These are phyloP conservation scores for Metallyticus violacea DNA, from an alignment of 2,888 invertebrate genomes.

Conservation along the genomic window DNA sequence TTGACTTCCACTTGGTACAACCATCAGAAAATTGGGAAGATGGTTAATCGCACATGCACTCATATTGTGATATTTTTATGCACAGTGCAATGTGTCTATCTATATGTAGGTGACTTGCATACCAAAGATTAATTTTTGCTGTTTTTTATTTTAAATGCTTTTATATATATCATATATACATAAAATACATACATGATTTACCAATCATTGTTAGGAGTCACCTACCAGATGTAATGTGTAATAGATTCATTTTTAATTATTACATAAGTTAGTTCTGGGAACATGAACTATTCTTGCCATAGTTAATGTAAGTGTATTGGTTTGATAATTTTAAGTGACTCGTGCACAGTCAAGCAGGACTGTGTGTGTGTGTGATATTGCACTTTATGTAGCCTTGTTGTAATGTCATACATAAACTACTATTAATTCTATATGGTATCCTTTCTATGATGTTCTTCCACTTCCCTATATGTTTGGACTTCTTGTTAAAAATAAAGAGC, in stretches of 20 bases:
- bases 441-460: constrained; percentile 20
- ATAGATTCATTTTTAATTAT: not conserved
- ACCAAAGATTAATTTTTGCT: constrained; percentile 22
- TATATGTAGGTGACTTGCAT: constrained; percentile 11
- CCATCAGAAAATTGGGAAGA: not conserved
- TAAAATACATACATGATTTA: not conserved
- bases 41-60: not conserved
- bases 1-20: not conserved
- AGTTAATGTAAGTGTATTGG: constrained; percentile 9
- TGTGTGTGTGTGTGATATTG: too few species aligned
- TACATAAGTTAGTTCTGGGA: not conserved
- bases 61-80: constrained; percentile 19
- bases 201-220: not conserved
- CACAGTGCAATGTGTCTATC: constrained; percentile 18
- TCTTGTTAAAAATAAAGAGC: constrained; percentile 34
- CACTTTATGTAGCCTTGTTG: not conserved
- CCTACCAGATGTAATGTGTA: not conserved
- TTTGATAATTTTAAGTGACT: constrained; percentile 12
- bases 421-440: not conserved
- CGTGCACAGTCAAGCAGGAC: too few species aligned
- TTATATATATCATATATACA: not conserved
- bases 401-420: not conserved
- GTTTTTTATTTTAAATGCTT: too few species aligned
- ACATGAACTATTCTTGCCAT: constrained; percentile 3
- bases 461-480: constrained; percentile 31